Evolutionary conservation across 2,797 vertebrate species (phyloP), one percentile per base, ranked within the genome.

Genomic region (Lagorchestes hirsutus): DNA sequence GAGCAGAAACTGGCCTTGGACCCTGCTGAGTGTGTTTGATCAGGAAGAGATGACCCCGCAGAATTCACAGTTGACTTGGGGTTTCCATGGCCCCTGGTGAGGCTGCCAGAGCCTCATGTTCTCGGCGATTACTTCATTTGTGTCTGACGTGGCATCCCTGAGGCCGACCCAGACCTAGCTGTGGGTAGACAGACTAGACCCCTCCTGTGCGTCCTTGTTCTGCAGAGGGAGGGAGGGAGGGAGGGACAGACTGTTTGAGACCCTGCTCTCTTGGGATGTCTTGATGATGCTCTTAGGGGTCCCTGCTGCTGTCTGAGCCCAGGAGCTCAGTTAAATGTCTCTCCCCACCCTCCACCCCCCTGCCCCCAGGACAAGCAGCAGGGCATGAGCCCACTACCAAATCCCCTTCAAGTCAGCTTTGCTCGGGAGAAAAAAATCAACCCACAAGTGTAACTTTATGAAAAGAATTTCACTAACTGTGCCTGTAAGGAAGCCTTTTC

Each of bases 71-170:
- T 50, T 50, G 74, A 50, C 74, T 87, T 87, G 40, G 40, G 40
- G 74, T 87, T 87, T 50, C 74, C 74, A 87, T 11, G 74, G 74
- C 24, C 74, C 74, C 74, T 13, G 0, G 67, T 0, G n/a, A 55
- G 46, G 59, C 3, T 4, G 28, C 46, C 1, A 1, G 3, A 10
- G 8, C 13, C 14, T 14, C 27, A 0, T 2, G 54, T 8, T 31
- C 56, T 14, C 24, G 4, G 52, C 46, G 28, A 29, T 55, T 27
- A 16, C 50, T 9, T 5, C 1, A 50, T 27, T 50, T 91, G 91
- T 12, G 0, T 27, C 24, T 40, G n/a, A 52, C 34, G n/a, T 4
- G 57, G 55, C 56, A 31, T 14, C 1, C 40, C 0, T 0, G 12
- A 54, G 31, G 40, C 0, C 3, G n/a, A 55, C 29, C 90, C 74